Percentiles rank a stretch among this genome's conserved stretches.
phyloP scores from a whole-genome alignment of 1,140 invertebrate species.

The Pogonus chalceus region DNA sequence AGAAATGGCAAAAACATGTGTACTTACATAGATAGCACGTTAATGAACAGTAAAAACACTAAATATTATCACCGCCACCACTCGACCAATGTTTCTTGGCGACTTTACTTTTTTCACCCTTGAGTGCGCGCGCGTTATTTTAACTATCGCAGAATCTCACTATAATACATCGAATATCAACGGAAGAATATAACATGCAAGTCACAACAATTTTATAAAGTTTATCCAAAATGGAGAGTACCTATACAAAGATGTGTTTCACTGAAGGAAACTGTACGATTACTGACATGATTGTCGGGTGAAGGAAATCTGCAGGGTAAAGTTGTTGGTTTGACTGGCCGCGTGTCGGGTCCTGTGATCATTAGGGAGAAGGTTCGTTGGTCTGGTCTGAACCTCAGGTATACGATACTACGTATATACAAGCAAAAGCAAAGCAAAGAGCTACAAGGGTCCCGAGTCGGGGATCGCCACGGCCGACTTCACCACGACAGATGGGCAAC shows the following conservation, averaged over 20 bases:
- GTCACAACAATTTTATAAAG: too few species aligned
- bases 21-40: constrained; percentile 22
- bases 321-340: background rate
- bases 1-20: constrained; percentile 24
- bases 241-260: background rate
- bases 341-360: background rate
- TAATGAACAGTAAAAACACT: constrained; percentile 17
- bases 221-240: too few species aligned
- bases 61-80: background rate
- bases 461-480: background rate
- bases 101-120: too few species aligned
- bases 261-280: background rate
- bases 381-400: background rate
- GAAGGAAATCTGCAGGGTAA: background rate
- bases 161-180: too few species aligned
- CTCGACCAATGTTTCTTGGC: too few species aligned
- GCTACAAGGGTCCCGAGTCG: too few species aligned
- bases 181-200: too few species aligned
- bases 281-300: background rate
- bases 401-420: too few species aligned
- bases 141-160: too few species aligned
- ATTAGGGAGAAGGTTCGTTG: background rate
- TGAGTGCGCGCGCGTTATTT: too few species aligned
- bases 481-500: background rate
- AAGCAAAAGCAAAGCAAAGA: too few species aligned